Evolutionary conservation across 2,113 vertebrate genomes (phyloP).

Genomic region (Tinamus guttatus): DNA sequence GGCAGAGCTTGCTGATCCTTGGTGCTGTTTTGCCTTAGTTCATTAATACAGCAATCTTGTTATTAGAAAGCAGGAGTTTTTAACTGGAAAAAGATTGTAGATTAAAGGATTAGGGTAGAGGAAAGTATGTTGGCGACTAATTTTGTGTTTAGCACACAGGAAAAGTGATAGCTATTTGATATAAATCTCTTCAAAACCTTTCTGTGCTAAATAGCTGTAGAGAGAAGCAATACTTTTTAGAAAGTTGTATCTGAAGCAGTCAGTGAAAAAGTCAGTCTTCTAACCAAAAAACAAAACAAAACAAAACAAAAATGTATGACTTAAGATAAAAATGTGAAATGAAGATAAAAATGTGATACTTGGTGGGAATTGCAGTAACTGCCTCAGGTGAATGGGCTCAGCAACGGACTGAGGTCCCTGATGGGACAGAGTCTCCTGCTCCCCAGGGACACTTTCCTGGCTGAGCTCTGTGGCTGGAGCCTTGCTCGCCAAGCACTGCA

Average conservation of each 20-base stretch:
- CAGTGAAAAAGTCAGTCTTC: background rate
- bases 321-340: background rate
- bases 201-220: background rate
- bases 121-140: background rate
- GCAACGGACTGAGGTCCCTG: background rate
- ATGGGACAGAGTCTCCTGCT: too few species aligned
- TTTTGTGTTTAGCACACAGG: background rate
- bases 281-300: background rate
- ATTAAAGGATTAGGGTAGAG: background rate
- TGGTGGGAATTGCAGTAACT: background rate
- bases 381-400: too few species aligned
- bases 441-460: background rate
- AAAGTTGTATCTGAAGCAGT: background rate
- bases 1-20: background rate
- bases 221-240: background rate
- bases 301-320: background rate
- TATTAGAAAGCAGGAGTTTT: background rate
- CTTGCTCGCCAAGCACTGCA: background rate
- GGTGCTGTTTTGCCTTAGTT: background rate
- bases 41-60: background rate
- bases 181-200: background rate
- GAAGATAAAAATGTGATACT: background rate
- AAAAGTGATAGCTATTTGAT: background rate
- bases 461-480: background rate
- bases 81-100: background rate